Conservation (phyloP, 2,113 vertebrate species). For the Podarcis muralis region DNA sequence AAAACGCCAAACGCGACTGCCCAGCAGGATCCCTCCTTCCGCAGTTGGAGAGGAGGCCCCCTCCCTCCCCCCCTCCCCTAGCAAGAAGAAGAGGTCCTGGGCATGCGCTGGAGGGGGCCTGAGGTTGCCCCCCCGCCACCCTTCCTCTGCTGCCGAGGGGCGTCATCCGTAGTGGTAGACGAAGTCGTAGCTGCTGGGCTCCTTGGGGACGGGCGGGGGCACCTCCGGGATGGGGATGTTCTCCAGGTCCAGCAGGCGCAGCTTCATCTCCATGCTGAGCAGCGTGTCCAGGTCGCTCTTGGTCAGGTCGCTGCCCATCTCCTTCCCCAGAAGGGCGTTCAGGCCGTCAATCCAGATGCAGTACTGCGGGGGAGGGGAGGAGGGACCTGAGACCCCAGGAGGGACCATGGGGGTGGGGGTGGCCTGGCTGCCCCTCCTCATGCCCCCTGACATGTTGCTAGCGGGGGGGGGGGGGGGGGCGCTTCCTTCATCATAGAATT, state of each 20-base stretch:
- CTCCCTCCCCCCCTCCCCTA: background rate
- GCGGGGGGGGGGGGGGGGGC: no score
- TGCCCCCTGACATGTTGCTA: no score
- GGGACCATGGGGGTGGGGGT: fast-evolving
- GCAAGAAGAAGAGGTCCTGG: background rate
- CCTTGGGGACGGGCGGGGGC: constrained; percentile 92
- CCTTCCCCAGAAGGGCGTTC: constrained; percentile 92
- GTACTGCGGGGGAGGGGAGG: constrained; percentile 77
- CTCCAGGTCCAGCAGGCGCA: constrained; percentile 95
- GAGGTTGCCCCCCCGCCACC: background rate
- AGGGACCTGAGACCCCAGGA: background rate
- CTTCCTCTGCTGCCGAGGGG: background rate
- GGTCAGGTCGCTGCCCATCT: constrained; percentile 96
- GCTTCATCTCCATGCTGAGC: constrained; percentile 99
- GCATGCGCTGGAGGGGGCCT: no score
- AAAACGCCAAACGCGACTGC: background rate
- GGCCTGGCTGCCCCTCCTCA: no score
- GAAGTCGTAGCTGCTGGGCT: constrained; percentile 98
- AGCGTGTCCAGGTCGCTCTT: constrained; percentile 95
- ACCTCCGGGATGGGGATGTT: constrained; percentile 96
- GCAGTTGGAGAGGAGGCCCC: background rate
- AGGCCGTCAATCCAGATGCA: constrained; percentile 98
- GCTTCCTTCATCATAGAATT: no score
- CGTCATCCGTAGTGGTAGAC: constrained; percentile 96
- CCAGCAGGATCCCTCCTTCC: background rate